Conservation (phyloP, 2,797 vertebrate species). For the Tauraco hartlaubi region DNA sequence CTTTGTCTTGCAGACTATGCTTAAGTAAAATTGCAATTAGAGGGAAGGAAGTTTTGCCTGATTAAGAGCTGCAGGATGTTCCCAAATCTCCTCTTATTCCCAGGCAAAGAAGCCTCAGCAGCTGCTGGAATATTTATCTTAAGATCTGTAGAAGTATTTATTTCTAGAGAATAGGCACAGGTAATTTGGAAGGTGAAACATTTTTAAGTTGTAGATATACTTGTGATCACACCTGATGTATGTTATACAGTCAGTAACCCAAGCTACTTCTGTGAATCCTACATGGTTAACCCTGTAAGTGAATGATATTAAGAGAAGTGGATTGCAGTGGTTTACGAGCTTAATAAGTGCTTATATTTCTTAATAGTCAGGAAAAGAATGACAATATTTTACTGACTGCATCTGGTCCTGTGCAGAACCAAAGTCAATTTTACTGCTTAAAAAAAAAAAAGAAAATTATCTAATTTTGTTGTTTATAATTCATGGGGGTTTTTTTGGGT, state of each 20-base stretch:
- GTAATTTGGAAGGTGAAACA: not conserved
- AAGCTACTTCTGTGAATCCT: not conserved
- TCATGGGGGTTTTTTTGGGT: not conserved
- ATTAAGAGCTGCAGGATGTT: not conserved
- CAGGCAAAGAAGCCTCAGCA: not conserved
- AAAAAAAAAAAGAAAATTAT: not conserved
- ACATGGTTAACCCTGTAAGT: not conserved
- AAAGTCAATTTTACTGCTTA: not conserved
- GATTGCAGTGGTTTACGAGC: not conserved
- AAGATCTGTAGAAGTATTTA: not conserved
- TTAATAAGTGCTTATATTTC: not conserved
- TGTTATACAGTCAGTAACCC: not conserved
- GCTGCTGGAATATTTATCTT: not conserved
- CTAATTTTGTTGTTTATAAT: not conserved
- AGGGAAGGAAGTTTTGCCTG: not conserved
- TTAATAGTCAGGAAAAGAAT: not conserved
- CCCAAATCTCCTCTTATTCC: not conserved
- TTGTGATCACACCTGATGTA: not conserved
- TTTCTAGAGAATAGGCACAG: not conserved
- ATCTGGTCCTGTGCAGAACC: not conserved
- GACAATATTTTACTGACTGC: not conserved
- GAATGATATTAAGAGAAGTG: not conserved
- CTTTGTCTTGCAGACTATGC: not conserved
- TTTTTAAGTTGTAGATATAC: not conserved
- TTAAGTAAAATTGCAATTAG: not conserved